Base-by-base conservation (phyloP, 2,113 vertebrate genomes). In the Guaruba guarouba region DNA sequence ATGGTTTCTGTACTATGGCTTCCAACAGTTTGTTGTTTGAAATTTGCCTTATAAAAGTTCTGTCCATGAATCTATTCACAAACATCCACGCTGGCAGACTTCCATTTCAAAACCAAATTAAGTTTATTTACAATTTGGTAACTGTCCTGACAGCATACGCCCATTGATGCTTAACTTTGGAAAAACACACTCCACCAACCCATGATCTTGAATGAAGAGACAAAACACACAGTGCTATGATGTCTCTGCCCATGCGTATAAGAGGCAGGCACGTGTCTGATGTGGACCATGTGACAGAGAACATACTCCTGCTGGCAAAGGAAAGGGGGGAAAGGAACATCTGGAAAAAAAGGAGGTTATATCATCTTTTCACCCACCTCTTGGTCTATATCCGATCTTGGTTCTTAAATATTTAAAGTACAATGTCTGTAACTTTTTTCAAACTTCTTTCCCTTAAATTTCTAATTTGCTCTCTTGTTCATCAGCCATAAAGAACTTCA, bases 191-290 rank as follows among this genome's bases (percentile, higher is more conserved):
- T 76, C 29, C 62, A 35, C 23, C 70, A 84, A 78, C 1, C 14
- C 15, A 15, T 23, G 13, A 3, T 27, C 48, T 10, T 74, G 46
- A 22, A 23, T 12, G 18, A 63, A 82, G 31, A 79, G 12, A n/a
- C 29, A 43, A 28, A 74, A 4, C 9, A 35, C 17, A 9, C 0
- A 59, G 14, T 13, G 55, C 28, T 62, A 25, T 46, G 22, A 33
- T 1, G 1, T 3, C 39, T 17, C 18, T 77, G n/a, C 14, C 17
- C 28, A n/a, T 6, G 8, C 18, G 8, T 31, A 3, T 41, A 70
- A 70, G 7, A 2, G 10, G 31, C 48, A 84, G 57, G 20, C 28
- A 82, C 0, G 2, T 43, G 19, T 37, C 37, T 68, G 28, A 25
- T 25, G 16, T 7, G 4, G 39, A 43, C 4, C 31, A 17, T 9